phyloP scores from a whole-genome alignment of 2,113 vertebrate genomes.

The Paraplagusia blochii region DNA sequence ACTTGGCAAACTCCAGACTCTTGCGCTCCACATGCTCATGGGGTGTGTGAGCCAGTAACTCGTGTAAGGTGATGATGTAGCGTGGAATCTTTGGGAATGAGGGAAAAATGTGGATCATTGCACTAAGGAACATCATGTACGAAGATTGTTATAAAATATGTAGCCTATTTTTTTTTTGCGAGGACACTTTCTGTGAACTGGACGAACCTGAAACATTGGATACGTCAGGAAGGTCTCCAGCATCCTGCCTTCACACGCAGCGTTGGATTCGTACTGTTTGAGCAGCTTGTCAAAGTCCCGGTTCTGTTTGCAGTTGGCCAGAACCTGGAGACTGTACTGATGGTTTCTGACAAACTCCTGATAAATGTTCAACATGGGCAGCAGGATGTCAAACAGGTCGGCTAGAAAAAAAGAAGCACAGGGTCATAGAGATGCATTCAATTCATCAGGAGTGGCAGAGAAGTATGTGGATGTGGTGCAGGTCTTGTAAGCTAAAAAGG shows the following conservation, averaged over 20 bases:
- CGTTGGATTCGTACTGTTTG: constrained; percentile 96
- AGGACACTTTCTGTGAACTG: background rate
- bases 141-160: no score
- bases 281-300: constrained; percentile 98
- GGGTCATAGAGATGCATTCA: no score
- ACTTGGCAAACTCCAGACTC: constrained; percentile 97
- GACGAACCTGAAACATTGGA: constrained; percentile 95
- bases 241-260: constrained; percentile 95
- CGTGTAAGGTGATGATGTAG: constrained; percentile 97
- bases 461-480: no score
- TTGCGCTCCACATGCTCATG: constrained; percentile 97
- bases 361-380: constrained; percentile 99
- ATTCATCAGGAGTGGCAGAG: no score
- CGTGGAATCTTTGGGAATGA: constrained; percentile 84
- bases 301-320: constrained; percentile 99
- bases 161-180: no score
- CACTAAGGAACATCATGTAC: no score
- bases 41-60: constrained; percentile 94
- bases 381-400: constrained; percentile 96
- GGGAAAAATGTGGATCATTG: background rate
- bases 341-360: constrained; percentile 99
- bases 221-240: constrained; percentile 98
- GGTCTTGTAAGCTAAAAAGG: no score
- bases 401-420: constrained; percentile 74
- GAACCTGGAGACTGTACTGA: constrained; percentile 96